phyloP scores from a whole-genome alignment of 2,113 vertebrate species.

The Clinocottus analis region DNA sequence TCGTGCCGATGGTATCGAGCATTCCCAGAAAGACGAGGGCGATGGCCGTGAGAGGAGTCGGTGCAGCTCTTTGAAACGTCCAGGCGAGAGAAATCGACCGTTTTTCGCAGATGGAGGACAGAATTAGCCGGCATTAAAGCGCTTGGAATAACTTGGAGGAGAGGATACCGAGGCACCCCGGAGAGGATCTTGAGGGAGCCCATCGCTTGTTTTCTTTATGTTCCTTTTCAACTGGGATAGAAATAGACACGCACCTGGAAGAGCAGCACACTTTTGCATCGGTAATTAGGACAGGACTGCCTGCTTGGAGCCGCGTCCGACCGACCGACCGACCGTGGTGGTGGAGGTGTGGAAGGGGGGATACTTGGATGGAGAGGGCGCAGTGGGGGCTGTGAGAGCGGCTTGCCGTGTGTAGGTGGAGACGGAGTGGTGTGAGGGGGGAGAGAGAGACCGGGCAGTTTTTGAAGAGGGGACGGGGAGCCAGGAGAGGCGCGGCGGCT shows the following conservation, averaged over 20 bases:
- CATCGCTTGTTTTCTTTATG: conserved; percentile 42
- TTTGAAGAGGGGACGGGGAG: conserved; percentile 76
- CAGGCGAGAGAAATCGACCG: conserved; percentile 50
- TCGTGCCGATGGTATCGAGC: conserved; percentile 59
- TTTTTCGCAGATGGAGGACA: conserved; percentile 64
- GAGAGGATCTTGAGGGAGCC: conserved; percentile 29
- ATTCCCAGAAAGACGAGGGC: conserved; percentile 61
- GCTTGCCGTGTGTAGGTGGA: conserved; percentile 62
- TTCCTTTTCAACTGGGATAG: conserved; percentile 51
- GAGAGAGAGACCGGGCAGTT: conserved; percentile 66
- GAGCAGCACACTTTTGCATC: conserved; percentile 66
- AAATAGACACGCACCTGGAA: conserved; percentile 48
- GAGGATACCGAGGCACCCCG: conserved; percentile 36
- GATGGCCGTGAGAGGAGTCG: conserved; percentile 60
- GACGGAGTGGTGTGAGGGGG: conserved; percentile 50
- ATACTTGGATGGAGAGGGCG: conserved; percentile 74
- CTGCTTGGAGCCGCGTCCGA: conserved; percentile 63
- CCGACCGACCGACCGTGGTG: conserved; percentile 34
- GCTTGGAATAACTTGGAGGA: conserved; percentile 61
- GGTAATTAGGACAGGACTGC: conserved; percentile 68
- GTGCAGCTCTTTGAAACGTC: conserved; percentile 65
- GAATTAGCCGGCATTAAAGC: conserved; percentile 50
- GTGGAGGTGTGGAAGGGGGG: conserved; percentile 2
- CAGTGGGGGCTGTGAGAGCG: conserved; percentile 67
- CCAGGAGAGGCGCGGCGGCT: conserved; percentile 81